These are phyloP conservation scores for Scrobipalpa costella DNA, from an alignment of 2,888 invertebrate species.

Conservation along the genomic window DNA sequence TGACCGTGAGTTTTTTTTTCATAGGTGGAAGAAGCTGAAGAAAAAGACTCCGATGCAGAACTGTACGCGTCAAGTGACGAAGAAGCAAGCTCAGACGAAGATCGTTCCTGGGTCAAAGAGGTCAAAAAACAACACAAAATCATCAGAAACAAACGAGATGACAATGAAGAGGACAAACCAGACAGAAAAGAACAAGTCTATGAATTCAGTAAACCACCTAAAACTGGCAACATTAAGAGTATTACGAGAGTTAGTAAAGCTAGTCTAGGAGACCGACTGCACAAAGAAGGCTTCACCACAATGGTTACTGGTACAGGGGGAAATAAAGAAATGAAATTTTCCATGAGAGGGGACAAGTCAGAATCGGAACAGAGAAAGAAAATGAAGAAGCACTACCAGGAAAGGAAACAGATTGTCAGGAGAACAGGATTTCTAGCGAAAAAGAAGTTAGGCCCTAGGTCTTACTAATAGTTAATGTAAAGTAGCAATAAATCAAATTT, in stretches of 20 bases:
- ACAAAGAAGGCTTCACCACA: constrained; percentile 78
- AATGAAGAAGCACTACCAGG: constrained; percentile 85
- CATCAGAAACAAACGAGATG: constrained; percentile 72
- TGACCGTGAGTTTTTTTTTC: constrained; percentile 26
- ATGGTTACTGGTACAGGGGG: constrained; percentile 82
- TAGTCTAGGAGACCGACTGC: constrained; percentile 87
- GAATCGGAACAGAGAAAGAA: constrained; percentile 80
- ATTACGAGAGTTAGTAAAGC: constrained; percentile 80
- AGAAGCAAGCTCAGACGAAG: constrained; percentile 87
- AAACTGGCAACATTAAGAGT: constrained; percentile 72
- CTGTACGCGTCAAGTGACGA: constrained; percentile 64
- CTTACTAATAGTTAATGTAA: not conserved
- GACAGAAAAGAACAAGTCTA: constrained; percentile 47
- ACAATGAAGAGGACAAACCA: constrained; percentile 50
- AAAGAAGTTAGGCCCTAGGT: constrained; percentile 49
- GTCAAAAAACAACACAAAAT: constrained; percentile 87
- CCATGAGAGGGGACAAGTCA: constrained; percentile 79
- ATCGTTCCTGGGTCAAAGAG: constrained; percentile 89
- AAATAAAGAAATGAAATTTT: constrained; percentile 91
- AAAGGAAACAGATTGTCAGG: constrained; percentile 83
- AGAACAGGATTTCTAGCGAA: constrained; percentile 67
- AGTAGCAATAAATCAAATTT: constrained; percentile 13
- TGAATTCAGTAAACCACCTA: constrained; percentile 76
- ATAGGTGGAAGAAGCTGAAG: constrained; percentile 63
- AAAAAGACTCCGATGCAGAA: constrained; percentile 79